phyloP scores from a whole-genome alignment of 1,140 invertebrate genomes.

The Drosophila quadrilineata region DNA sequence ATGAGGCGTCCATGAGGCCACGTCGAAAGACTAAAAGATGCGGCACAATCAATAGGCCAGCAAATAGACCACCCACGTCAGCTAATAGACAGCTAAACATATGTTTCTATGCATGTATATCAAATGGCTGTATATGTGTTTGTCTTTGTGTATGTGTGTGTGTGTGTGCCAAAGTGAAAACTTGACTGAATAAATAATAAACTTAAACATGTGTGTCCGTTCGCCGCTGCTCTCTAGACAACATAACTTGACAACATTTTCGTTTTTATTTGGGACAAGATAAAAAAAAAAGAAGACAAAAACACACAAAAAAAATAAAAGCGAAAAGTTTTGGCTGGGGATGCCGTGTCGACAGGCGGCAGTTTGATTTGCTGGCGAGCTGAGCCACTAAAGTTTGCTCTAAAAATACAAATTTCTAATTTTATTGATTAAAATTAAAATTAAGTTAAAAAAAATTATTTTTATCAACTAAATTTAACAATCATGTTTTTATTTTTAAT shows the following conservation, averaged over 20 bases:
- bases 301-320: too few species aligned
- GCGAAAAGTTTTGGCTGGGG: conserved; percentile 25
- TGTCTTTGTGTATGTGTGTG: conserved; percentile 7
- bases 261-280: conserved; percentile 39
- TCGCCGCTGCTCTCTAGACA: conserved; percentile 3
- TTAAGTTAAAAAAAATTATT: too few species aligned
- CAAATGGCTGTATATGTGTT: not conserved
- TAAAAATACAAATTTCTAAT: not conserved
- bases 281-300: too few species aligned
- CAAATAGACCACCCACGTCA: conserved; percentile 25
- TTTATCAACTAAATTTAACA: too few species aligned
- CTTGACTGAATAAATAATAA: conserved; percentile 76
- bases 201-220: conserved; percentile 46
- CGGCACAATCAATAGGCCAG: conserved; percentile 42
- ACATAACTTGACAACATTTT: conserved; percentile 48
- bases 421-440: too few species aligned
- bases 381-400: not conserved
- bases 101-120: too few species aligned
- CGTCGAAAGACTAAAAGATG: conserved; percentile 14
- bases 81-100: conserved; percentile 41
- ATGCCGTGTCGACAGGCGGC: conserved; percentile 34
- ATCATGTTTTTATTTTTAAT: too few species aligned
- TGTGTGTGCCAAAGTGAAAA: conserved; percentile 56
- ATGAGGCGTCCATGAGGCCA: conserved; percentile 29
- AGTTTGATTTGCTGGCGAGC: conserved; percentile 8